phyloP scores from a whole-genome alignment of 2,113 vertebrate genomes.

The Petroica traversi region DNA sequence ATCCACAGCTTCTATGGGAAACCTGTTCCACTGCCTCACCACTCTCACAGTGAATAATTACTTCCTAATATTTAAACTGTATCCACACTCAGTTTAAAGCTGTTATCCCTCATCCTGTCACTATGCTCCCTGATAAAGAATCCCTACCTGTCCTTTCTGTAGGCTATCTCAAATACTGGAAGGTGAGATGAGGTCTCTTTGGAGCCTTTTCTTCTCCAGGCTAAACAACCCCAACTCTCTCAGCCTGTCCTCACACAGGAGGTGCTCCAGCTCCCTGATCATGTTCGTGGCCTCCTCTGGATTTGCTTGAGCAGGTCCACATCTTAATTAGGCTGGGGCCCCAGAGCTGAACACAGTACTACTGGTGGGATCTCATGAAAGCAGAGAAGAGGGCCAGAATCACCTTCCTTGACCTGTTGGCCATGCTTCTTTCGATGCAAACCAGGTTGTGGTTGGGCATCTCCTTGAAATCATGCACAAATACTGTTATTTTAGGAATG shows the following conservation, averaged over 20 bases:
- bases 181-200: not conserved
- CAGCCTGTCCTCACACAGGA: not conserved
- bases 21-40: not conserved
- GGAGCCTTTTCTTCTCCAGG: not conserved
- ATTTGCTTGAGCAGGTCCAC: not conserved
- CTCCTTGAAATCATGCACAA: not conserved
- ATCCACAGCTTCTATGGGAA: not conserved
- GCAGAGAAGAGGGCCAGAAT: not conserved
- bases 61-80: not conserved
- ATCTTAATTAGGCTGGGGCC: not conserved
- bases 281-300: not conserved
- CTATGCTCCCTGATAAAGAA: not conserved
- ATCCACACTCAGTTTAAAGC: not conserved
- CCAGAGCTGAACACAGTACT: not conserved
- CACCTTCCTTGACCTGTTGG: not conserved
- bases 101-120: not conserved
- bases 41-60: not conserved
- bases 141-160: not conserved
- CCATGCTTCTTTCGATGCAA: not conserved
- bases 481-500: not conserved
- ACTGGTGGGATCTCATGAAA: not conserved
- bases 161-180: not conserved
- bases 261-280: not conserved
- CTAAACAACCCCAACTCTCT: not conserved
- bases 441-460: not conserved